A percentile compares a stretch with the other conserved stretches of the same genome.
Conservation (phyloP, 1,140 invertebrate species). For the Drosophila pandora region DNA sequence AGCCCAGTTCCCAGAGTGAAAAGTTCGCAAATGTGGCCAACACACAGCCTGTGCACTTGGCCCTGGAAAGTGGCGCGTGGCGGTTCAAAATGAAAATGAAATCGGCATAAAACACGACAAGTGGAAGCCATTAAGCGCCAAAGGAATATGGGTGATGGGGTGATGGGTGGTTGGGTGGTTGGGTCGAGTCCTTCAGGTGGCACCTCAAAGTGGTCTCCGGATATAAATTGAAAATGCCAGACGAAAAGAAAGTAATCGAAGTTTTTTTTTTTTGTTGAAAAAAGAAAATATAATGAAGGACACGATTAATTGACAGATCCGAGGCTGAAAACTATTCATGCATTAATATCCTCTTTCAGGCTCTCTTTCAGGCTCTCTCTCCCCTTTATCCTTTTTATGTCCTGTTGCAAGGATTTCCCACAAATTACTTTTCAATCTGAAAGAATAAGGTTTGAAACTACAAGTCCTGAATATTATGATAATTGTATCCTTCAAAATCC, state of each 20-base stretch:
- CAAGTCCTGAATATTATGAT: too few species aligned
- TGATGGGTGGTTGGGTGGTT: too few species aligned
- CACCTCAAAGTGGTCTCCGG: constrained; percentile 1
- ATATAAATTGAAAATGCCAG: constrained; percentile 18
- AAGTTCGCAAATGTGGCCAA: constrained; percentile 42
- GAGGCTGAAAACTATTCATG: constrained; percentile 1
- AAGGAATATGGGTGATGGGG: neutral
- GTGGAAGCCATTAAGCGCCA: constrained; percentile 42
- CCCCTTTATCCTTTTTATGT: neutral
- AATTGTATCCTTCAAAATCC: too few species aligned
- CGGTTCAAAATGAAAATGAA: constrained; percentile 52
- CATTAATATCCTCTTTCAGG: constrained; percentile 2
- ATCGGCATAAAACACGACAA: constrained; percentile 62
- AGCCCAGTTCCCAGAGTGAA: constrained; percentile 10
- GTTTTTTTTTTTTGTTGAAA: constrained; percentile 14
- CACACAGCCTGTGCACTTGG: constrained; percentile 43
- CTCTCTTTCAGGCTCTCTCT: neutral
- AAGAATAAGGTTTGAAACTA: too few species aligned
- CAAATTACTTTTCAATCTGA: too few species aligned
- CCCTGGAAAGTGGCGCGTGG: constrained; percentile 35
- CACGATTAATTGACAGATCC: constrained; percentile 10
- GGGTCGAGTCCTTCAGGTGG: neutral
- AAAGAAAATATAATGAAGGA: constrained; percentile 40
- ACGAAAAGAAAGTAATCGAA: constrained; percentile 37
- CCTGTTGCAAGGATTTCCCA: neutral